Evolutionary conservation across 53 echinoderm and acorn worm species (phyloP).

Genomic region (Echinometra lucunter): DNA sequence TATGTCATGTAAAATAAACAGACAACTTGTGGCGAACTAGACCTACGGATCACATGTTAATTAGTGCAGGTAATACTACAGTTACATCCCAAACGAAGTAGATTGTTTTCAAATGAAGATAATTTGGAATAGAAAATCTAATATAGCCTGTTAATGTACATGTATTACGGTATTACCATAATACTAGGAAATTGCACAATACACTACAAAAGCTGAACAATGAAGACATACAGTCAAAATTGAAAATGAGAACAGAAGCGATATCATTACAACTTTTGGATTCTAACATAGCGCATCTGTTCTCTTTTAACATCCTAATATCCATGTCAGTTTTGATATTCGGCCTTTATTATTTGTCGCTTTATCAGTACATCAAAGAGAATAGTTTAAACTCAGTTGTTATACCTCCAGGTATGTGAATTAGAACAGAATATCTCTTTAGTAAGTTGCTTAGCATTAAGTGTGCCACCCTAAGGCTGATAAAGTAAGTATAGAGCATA

Average conservation of each 20-base stretch:
- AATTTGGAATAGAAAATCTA: no score
- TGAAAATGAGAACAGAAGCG: no score
- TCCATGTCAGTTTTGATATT: not conserved
- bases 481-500: not conserved
- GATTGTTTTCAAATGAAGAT: not conserved
- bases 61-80: no score
- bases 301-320: not conserved
- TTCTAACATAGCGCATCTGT: no score
- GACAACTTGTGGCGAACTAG: not conserved
- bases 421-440: not conserved
- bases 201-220: no score
- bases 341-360: not conserved
- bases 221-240: no score
- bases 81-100: not conserved
- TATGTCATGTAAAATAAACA: no score
- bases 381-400: not conserved
- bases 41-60: no score
- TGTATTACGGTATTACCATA: not conserved
- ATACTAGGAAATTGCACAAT: not conserved
- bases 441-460: not conserved
- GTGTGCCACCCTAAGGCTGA: conserved; percentile 26
- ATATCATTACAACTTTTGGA: not conserved
- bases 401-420: conserved; percentile 7
- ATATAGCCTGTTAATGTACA: not conserved
- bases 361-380: conserved; percentile 37